These are phyloP conservation scores for Nebria brevicollis DNA, from an alignment of 2,888 invertebrate species.

Conservation along the genomic window DNA sequence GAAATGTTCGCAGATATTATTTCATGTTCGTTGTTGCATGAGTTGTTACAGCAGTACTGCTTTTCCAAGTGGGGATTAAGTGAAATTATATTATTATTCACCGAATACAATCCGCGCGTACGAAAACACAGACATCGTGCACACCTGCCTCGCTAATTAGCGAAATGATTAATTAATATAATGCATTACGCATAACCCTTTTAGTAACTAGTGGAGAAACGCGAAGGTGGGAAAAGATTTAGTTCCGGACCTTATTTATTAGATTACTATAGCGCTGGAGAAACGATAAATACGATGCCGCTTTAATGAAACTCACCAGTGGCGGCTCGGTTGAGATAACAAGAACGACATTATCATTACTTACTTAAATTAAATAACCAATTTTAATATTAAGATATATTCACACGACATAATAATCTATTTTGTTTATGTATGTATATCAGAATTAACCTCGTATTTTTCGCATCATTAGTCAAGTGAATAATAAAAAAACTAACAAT, in stretches of 20 bases:
- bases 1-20: background rate
- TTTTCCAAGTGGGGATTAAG: constrained; percentile 14
- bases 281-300: constrained; percentile 34
- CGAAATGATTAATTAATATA: constrained; percentile 44
- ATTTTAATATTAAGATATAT: too few species aligned
- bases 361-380: too few species aligned
- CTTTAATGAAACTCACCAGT: constrained; percentile 32
- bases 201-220: constrained; percentile 18
- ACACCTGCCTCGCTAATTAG: constrained; percentile 42
- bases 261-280: constrained; percentile 36
- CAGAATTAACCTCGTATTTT: too few species aligned
- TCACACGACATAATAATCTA: too few species aligned
- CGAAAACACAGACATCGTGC: constrained; percentile 26
- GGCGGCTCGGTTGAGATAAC: background rate
- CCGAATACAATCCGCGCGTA: constrained; percentile 18
- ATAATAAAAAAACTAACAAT: too few species aligned
- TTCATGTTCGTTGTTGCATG: background rate
- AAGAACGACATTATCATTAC: background rate
- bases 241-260: constrained; percentile 37
- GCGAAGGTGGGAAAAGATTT: constrained; percentile 24
- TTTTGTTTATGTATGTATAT: too few species aligned
- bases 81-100: constrained; percentile 30
- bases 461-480: too few species aligned
- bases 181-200: constrained; percentile 42
- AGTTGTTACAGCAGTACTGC: background rate